phyloP scores from a whole-genome alignment of 2,888 invertebrate genomes.

The Latrodectus hesperus region DNA sequence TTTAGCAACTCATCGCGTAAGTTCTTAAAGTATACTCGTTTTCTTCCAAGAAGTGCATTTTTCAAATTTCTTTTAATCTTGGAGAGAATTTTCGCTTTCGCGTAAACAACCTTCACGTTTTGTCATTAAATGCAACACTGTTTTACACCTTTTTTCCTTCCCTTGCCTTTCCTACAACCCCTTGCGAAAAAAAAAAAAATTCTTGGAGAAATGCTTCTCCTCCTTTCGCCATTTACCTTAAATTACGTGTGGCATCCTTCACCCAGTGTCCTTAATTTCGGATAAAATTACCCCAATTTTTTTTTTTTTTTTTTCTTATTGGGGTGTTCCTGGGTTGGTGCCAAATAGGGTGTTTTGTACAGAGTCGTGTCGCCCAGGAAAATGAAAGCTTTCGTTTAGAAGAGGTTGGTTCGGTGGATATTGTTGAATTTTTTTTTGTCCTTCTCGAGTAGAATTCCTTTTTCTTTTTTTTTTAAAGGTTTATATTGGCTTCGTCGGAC shows the following conservation, averaged over 20 bases:
- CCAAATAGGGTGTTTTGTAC: constrained; percentile 11
- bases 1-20: too few species aligned
- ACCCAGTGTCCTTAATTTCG: constrained; percentile 38
- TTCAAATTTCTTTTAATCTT: neutral
- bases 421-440: neutral
- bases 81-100: neutral
- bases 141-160: neutral
- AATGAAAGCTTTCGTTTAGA: constrained; percentile 28
- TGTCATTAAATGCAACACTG: neutral
- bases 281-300: constrained; percentile 26
- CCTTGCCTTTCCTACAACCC: neutral
- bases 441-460: neutral
- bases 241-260: constrained; percentile 24
- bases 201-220: constrained; percentile 16
- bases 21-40: too few species aligned
- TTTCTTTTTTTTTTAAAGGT: too few species aligned
- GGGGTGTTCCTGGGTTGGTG: constrained; percentile 8
- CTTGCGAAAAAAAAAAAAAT: neutral
- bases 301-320: neutral
- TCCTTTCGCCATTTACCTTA: constrained; percentile 44
- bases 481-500: too few species aligned
- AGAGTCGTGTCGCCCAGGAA: neutral
- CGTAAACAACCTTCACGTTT: neutral
- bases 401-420: constrained; percentile 1
- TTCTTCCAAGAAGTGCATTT: too few species aligned